Conservation (phyloP, 1,140 invertebrate species). For the Matsumurasca onukii region DNA sequence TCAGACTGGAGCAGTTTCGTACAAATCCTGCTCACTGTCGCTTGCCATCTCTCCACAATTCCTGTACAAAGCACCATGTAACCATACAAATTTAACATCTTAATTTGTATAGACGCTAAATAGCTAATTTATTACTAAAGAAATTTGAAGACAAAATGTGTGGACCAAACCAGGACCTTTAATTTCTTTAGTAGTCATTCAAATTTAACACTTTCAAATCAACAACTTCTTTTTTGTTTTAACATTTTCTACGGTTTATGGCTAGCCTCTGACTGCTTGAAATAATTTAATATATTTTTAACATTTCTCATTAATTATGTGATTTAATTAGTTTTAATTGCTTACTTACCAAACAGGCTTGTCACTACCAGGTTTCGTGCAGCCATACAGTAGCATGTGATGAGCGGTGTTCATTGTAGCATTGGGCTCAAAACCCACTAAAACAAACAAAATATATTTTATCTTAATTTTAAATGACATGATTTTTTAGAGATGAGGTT, state of each 20-base stretch:
- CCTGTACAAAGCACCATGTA: too few relatives aligned
- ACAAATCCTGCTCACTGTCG: conserved; percentile 44
- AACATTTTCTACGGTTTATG: background rate
- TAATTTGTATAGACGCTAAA: too few relatives aligned
- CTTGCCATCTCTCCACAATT: conserved; percentile 91
- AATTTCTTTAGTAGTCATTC: background rate
- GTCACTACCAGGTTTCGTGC: conserved; percentile 75
- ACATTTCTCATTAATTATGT: background rate
- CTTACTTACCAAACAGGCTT: conserved; percentile 73
- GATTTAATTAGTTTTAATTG: background rate
- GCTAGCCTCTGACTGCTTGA: background rate
- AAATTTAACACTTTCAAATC: background rate
- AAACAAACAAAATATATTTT: conserved; percentile 43
- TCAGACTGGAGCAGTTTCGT: conserved; percentile 65
- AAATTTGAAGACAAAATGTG: too few relatives aligned
- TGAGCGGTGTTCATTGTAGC: conserved; percentile 89
- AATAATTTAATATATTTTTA: background rate
- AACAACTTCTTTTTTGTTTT: background rate
- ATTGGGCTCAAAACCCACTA: conserved; percentile 92
- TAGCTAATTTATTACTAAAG: too few relatives aligned
- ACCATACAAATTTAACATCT: too few relatives aligned
- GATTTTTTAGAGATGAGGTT: conserved; percentile 10
- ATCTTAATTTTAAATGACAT: background rate
- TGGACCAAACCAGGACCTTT: too few relatives aligned
- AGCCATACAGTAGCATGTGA: conserved; percentile 97